Percentiles rank a stretch among this genome's conserved stretches.
Conservation (phyloP, 2,888 invertebrate species). For the Drosophila anomalata region DNA sequence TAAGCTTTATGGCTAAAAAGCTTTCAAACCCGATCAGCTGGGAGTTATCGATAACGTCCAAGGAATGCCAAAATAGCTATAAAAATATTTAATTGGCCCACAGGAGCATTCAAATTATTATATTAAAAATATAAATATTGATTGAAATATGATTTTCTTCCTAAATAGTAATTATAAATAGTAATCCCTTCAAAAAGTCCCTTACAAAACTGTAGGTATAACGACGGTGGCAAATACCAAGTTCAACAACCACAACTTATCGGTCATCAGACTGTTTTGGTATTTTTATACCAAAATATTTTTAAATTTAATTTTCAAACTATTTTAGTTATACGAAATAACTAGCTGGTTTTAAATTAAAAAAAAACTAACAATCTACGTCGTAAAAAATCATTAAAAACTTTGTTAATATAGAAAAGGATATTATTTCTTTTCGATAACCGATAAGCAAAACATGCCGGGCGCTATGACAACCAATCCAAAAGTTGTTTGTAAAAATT, state of each 20-base stretch:
- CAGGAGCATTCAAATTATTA: too few relatives aligned
- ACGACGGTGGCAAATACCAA: not conserved
- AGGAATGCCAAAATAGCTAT: not conserved
- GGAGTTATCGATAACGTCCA: not conserved
- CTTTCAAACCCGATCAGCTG: not conserved
- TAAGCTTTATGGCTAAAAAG: conserved; percentile 1
- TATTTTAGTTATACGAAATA: not conserved
- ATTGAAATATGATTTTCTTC: too few relatives aligned
- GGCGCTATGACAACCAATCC: conserved; percentile 32
- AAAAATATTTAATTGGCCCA: not conserved
- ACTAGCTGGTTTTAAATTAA: not conserved
- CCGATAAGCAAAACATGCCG: conserved; percentile 1
- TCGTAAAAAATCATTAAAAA: not conserved
- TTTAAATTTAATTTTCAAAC: not conserved
- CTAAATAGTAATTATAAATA: not conserved
- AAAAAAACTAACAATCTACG: too few relatives aligned
- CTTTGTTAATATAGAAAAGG: not conserved
- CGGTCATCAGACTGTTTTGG: not conserved
- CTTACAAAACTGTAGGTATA: not conserved
- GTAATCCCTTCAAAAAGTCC: too few relatives aligned
- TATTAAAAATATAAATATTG: too few relatives aligned
- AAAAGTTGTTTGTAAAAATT: conserved; percentile 27
- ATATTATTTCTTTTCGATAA: not conserved
- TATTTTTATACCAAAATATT: not conserved
- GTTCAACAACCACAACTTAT: not conserved